These are phyloP conservation scores for Wiebesia pumilae DNA, from an alignment of 1,140 invertebrate species.

Conservation along the genomic window DNA sequence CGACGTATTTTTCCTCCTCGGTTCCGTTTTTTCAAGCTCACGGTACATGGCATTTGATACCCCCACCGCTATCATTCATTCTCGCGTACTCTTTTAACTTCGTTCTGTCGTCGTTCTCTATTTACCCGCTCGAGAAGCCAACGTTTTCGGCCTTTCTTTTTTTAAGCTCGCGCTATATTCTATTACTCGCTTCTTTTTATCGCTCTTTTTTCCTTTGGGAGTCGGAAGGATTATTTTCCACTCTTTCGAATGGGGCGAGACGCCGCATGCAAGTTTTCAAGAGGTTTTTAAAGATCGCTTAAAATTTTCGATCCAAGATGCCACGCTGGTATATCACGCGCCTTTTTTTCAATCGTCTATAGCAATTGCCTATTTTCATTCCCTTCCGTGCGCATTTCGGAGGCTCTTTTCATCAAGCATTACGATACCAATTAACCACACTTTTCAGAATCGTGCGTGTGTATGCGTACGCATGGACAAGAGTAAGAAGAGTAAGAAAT, in stretches of 20 bases:
- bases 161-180: neutral
- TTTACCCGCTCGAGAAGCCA: neutral
- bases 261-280: neutral
- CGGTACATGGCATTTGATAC: slow-evolving; percentile 37
- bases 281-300: neutral
- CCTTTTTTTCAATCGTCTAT: too few relatives aligned
- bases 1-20: slow-evolving; percentile 40
- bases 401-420: too few relatives aligned
- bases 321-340: too few relatives aligned
- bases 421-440: too few relatives aligned
- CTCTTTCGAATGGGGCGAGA: neutral
- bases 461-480: neutral
- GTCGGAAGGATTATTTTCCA: neutral
- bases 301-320: neutral
- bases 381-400: neutral
- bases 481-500: too few relatives aligned
- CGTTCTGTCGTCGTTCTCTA: slow-evolving; percentile 14
- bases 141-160: neutral
- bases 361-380: neutral
- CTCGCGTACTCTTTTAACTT: slow-evolving; percentile 51
- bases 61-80: neutral
- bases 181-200: neutral
- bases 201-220: neutral
- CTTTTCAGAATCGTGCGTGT: too few relatives aligned
- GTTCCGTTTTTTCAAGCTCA: neutral